phyloP scores from a whole-genome alignment of 2,888 invertebrate genomes.

The Shargacucullia verbasci region DNA sequence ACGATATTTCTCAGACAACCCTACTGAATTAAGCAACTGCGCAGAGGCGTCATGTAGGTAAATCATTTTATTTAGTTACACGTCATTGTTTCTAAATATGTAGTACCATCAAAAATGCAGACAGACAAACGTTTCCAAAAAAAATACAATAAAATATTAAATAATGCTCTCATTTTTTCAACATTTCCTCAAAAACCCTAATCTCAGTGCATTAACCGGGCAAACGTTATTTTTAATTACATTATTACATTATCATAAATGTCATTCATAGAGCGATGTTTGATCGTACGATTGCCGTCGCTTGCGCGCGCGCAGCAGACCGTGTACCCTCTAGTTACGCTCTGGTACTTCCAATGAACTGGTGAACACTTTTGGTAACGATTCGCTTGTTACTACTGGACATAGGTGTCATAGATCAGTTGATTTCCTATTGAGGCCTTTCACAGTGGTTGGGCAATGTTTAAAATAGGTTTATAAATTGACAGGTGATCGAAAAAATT shows the following conservation, averaged over 20 bases:
- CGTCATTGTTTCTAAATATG: background rate
- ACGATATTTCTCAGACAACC: constrained; percentile 3
- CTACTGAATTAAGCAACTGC: constrained; percentile 2
- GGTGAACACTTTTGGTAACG: constrained; percentile 41
- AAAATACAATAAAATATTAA: background rate
- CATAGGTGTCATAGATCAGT: constrained; percentile 46
- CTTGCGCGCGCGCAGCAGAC: constrained; percentile 71
- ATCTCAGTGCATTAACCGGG: constrained; percentile 8
- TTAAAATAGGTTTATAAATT: constrained; percentile 33
- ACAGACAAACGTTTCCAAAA: too few species aligned
- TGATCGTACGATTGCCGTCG: constrained; percentile 49
- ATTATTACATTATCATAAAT: constrained; percentile 47
- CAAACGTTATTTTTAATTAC: constrained; percentile 38
- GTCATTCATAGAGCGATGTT: constrained; percentile 39
- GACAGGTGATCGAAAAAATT: constrained; percentile 32
- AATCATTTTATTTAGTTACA: constrained; percentile 7
- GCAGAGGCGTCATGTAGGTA: constrained; percentile 1
- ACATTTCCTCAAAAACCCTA: background rate
- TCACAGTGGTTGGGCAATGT: constrained; percentile 33
- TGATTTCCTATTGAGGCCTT: constrained; percentile 17
- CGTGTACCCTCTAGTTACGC: constrained; percentile 76
- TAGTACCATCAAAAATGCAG: too few species aligned
- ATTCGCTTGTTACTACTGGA: constrained; percentile 37
- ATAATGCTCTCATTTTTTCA: background rate
- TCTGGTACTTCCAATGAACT: constrained; percentile 66